Evolutionary conservation across 2,113 vertebrate species (phyloP).

Genomic region (Chamaea fasciata): DNA sequence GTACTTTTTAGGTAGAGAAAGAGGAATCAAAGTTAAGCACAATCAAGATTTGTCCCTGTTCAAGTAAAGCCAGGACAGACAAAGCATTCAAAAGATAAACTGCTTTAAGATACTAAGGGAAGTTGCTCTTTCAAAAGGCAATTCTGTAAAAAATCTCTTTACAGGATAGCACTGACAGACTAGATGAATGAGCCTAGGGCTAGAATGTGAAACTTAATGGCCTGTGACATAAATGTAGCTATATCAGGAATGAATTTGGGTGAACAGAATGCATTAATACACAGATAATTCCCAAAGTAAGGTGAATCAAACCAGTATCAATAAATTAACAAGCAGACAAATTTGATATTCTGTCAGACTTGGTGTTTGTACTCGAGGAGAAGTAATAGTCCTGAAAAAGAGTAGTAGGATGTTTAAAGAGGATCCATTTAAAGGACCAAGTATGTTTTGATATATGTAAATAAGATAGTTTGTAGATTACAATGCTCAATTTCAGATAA

Average conservation of each 20-base stretch:
- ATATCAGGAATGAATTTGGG: neutral
- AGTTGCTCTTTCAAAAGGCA: neutral
- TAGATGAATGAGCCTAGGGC: neutral
- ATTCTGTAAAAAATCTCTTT: neutral
- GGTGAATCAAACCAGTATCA: neutral
- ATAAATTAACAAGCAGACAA: neutral
- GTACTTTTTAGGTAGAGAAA: neutral
- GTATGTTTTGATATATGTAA: neutral
- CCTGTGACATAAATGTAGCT: neutral
- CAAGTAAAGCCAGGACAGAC: neutral
- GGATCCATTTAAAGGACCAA: neutral
- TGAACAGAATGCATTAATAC: neutral
- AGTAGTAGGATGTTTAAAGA: neutral
- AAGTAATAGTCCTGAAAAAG: neutral
- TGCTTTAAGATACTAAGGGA: neutral
- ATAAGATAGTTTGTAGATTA: neutral
- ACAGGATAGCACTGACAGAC: neutral
- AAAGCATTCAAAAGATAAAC: neutral
- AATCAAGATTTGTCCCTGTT: neutral
- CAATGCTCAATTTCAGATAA: neutral
- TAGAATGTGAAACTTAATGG: conserved; percentile 31
- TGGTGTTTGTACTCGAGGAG: neutral
- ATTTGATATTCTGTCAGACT: neutral
- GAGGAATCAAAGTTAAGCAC: neutral
- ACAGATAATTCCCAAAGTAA: neutral